phyloP scores from a whole-genome alignment of 2,113 vertebrate species.

The Tachuris rubrigastra region DNA sequence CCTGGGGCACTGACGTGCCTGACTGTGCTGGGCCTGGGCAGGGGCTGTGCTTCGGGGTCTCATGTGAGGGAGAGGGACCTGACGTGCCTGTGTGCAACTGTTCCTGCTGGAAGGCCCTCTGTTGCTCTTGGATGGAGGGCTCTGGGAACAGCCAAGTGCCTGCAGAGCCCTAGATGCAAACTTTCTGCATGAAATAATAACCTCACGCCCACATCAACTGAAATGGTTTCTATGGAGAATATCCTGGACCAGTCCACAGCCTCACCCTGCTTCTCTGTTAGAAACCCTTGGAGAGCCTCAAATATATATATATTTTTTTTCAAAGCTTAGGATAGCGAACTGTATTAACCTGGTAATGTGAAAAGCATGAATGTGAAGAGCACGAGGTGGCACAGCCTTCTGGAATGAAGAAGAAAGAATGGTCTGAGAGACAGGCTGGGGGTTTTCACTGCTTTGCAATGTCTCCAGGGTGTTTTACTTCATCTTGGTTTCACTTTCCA shows the following conservation, averaged over 20 bases:
- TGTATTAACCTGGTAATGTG: not conserved
- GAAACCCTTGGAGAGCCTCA: not conserved
- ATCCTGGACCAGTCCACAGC: not conserved
- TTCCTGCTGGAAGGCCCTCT: conserved; percentile 10
- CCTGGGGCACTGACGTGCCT: accelerated
- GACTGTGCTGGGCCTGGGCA: not conserved
- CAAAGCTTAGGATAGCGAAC: not conserved
- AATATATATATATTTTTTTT: not conserved
- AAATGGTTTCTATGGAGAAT: conserved; percentile 38
- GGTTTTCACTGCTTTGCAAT: not conserved
- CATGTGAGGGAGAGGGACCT: not conserved
- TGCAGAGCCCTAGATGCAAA: conserved; percentile 24
- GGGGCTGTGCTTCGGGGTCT: not conserved
- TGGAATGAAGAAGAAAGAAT: not conserved
- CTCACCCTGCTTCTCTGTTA: not conserved
- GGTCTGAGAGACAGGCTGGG: not conserved
- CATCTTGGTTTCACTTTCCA: not conserved
- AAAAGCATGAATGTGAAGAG: not conserved
- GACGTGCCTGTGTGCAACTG: not conserved
- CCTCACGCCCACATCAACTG: conserved; percentile 32
- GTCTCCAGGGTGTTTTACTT: not conserved
- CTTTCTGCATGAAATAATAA: conserved; percentile 59
- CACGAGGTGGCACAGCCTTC: not conserved
- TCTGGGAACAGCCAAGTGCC: conserved; percentile 8
- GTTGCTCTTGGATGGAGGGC: conserved; percentile 45